These are phyloP conservation scores for Pteropus alecto DNA, from an alignment of 2,113 vertebrate species.

Conservation along the genomic window DNA sequence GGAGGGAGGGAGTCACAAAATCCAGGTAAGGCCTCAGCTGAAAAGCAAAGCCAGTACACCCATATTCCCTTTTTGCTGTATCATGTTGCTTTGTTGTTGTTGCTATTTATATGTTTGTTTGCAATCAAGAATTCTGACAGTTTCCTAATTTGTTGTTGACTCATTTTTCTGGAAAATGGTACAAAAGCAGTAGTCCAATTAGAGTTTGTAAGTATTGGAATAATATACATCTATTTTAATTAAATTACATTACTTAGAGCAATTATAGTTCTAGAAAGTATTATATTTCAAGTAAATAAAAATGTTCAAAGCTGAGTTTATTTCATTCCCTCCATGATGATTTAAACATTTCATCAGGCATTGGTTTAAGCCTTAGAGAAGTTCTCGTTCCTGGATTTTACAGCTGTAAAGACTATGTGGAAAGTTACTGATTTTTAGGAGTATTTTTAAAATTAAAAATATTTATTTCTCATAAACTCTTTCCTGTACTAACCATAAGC, in stretches of 20 bases:
- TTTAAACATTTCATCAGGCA: not conserved
- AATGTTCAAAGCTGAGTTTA: not conserved
- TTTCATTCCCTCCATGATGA: no score
- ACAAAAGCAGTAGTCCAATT: not conserved
- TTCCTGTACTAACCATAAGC: not conserved
- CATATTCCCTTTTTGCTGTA: not conserved
- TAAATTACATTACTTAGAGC: not conserved
- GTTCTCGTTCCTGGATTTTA: not conserved
- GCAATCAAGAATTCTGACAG: not conserved
- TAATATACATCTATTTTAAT: not conserved
- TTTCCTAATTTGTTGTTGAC: not conserved
- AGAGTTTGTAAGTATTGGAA: not conserved
- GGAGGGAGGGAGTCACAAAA: not conserved
- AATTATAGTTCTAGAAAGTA: not conserved
- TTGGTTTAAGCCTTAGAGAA: not conserved
- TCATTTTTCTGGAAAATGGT: slow-evolving; percentile 20
- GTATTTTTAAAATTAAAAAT: slow-evolving; percentile 7
- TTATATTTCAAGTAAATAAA: slow-evolving; percentile 6
- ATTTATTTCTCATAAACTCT: slow-evolving; percentile 36
- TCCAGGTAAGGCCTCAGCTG: not conserved
- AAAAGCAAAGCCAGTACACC: not conserved
- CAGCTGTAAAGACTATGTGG: not conserved
- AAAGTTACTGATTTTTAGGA: slow-evolving; percentile 2
- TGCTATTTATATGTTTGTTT: not conserved
- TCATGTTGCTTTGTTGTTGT: not conserved